These are phyloP conservation scores for Cyprinus carpio DNA, from an alignment of 2,113 vertebrate species.

Conservation along the genomic window DNA sequence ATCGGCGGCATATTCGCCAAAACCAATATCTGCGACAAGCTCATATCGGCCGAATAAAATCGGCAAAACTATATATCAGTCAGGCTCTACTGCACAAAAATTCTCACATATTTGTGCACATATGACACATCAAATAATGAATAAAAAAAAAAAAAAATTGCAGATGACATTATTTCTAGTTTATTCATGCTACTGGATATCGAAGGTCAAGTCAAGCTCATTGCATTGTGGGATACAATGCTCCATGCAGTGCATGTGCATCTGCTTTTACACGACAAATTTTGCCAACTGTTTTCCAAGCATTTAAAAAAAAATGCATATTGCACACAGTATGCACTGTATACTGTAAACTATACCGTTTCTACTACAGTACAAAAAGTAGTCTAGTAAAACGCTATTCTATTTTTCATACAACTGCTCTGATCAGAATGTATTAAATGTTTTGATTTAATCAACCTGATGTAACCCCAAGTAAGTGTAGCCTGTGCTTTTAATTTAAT, in stretches of 20 bases:
- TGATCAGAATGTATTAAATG: background rate
- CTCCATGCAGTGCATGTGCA: too few species aligned
- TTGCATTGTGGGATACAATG: background rate
- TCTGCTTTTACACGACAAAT: background rate
- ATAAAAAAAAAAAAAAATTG: background rate
- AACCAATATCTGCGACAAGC: too few species aligned
- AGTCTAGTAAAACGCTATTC: background rate
- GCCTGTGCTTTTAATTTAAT: background rate
- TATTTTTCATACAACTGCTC: background rate
- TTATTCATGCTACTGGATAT: background rate
- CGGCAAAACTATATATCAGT: too few species aligned
- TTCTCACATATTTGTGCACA: too few species aligned
- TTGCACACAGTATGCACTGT: background rate
- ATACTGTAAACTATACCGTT: background rate
- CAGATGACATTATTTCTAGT: too few species aligned
- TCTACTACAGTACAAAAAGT: background rate
- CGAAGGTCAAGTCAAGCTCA: background rate
- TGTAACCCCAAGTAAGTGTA: too few species aligned
- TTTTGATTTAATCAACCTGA: too few species aligned
- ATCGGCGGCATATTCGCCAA: too few species aligned
- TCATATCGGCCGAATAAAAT: too few species aligned
- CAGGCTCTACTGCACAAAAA: too few species aligned
- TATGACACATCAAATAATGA: background rate
- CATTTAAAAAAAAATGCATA: background rate
- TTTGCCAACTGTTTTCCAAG: background rate